These are phyloP conservation scores for Drosophila littoralis DNA, from an alignment of 1,140 invertebrate genomes.

Conservation along the genomic window DNA sequence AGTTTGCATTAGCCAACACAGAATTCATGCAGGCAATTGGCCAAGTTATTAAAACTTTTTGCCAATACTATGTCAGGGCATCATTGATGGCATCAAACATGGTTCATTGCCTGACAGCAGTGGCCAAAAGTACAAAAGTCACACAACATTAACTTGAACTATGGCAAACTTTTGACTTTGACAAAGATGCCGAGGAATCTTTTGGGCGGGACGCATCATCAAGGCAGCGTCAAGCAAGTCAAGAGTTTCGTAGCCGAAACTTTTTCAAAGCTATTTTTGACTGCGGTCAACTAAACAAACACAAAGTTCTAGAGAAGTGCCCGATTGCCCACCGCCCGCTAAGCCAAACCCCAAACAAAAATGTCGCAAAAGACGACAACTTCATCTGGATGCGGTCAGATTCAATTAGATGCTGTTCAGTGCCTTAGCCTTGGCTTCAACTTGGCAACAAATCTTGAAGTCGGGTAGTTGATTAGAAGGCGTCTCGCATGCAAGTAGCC, in stretches of 20 bases:
- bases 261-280: conserved; percentile 81
- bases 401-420: conserved; percentile 69
- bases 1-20: conserved; percentile 41
- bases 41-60: conserved; percentile 74
- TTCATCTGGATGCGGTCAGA: conserved; percentile 76
- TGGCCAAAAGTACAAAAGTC: conserved; percentile 69
- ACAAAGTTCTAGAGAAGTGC: conserved; percentile 53
- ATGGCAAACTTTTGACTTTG: conserved; percentile 80
- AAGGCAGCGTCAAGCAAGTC: conserved; percentile 21
- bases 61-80: conserved; percentile 60
- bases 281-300: conserved; percentile 81
- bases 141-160: conserved; percentile 83
- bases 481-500: conserved; percentile 42
- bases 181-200: conserved; percentile 67
- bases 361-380: conserved; percentile 72
- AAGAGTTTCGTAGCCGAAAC: conserved; percentile 50
- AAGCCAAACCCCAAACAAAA: conserved; percentile 60
- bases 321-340: not conserved
- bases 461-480: conserved; percentile 59
- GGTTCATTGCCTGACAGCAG: conserved; percentile 67
- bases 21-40: conserved; percentile 57
- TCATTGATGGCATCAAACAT: conserved; percentile 59
- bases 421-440: conserved; percentile 1
- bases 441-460: conserved; percentile 14
- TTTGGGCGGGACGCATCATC: conserved; percentile 18